Base-by-base conservation (phyloP, 2,888 invertebrate genomes). In the Bhutanitis thaidina region DNA sequence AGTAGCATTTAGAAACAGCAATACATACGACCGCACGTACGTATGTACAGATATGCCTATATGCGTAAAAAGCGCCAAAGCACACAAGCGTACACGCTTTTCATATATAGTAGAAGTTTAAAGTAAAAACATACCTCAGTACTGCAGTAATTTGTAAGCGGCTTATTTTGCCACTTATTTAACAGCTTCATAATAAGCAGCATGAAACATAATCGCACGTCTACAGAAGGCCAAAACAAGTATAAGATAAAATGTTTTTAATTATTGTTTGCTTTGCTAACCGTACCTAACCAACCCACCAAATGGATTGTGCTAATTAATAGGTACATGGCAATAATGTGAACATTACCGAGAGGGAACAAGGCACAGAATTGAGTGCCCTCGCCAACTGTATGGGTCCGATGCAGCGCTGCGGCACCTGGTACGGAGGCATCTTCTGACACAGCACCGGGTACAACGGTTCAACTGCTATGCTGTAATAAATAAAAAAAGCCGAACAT, bases 401-500 rank as follows among this genome's bases (percentile, higher is more conserved):
- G 12, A 81, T 68, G 58, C 90, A 88, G 34, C 71, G 69, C n/a
- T 78, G 78, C 0, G 90, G 90, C 25, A 84, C 67, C 62, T 80
- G 76, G 72, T 90, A 90, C 0, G 90, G 89, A 0, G 90, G 90
- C 79, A 90, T 77, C 64, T 90, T 90, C 67, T 90, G 90, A 55
- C 90, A 90, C 53, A 90, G 56, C 41, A 90, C 90, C 0, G 98
- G 98, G 79, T 97, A 97, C 35, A 98, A 80, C 0, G 98, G 98
- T 74, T 98, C 97, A 16, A 98, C 94, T 5, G 96, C 97, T 68
- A 98, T 93, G 75, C 98, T 97, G 82, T 63, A 91, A 75, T 9
- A 41, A 39, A 14, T 10, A 3, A 9, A n/a, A 7, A 12, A 34
- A 12, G 3, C 5, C 34, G 12, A 12, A 7, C 3, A 4, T 0